Base-by-base conservation (phyloP, 2,888 invertebrate species). In the Drosophila flavopinicola region DNA sequence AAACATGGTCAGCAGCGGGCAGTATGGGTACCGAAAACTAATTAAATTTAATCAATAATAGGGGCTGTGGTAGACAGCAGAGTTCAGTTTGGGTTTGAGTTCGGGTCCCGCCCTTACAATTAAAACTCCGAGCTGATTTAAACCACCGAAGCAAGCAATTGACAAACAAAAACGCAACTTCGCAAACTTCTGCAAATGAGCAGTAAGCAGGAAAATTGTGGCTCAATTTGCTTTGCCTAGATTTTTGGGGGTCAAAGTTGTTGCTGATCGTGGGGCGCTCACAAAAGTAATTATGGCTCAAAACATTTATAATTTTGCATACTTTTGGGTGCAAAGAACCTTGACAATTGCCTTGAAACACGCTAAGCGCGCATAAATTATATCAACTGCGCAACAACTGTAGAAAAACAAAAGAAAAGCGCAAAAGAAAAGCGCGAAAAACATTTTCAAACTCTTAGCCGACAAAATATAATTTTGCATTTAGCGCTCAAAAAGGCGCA, bases 361-460 rank as follows among this genome's bases (percentile, higher is more conserved):
- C 84, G 88, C 89, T 74, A 88, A 89, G 75, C 66, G 75, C 74
- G 82, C 82, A 88, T 88, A 89, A 88, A 89, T 89, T 83, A 83
- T 74, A 78, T 15, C 30, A 53, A 52, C 13, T 24, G 49, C 13
- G 29, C 24, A 60, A 38, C 51, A 51, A 39, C 27, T 11, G 6
- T 35, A 25, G 11, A 30, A 13, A 38, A 42, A 42, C 33, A 49
- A 42, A 42, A 42, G 35, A 49, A 42, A 15, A 35, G 27, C 27
- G 11, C 38, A 47, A 48, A 35, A 25, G 33, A 51, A 63, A 59
- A 54, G 35, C 27, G 32, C 20, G 39, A 66, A 79, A 58, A 60
- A 39, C 53, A 59, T 61, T 76, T 66, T 42, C 47, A 42, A 53
- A 54, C 45, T 45, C 44, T 54, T 47, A 48, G 35, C 35, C 49